Evolutionary conservation across 2,888 invertebrate genomes (phyloP), one percentile per base, ranked within the genome.

Genomic region (Iphiclides podalirius): DNA sequence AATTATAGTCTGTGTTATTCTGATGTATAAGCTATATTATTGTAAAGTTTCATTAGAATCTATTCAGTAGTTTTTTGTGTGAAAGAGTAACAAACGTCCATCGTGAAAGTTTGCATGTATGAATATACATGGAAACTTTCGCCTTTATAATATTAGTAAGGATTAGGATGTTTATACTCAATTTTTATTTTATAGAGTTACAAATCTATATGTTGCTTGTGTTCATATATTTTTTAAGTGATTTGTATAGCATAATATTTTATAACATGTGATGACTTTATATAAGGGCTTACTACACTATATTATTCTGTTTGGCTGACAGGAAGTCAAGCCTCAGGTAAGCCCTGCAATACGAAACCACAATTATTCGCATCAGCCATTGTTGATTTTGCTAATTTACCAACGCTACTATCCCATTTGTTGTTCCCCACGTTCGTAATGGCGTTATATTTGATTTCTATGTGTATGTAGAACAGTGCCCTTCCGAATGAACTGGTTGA

Each of bases 301-400:
- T 76, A 58, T 81, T 80, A 59, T 82, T 84, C 71, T 87, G 83
- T 84, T 82, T 72, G 76, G 86, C 86, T 72, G 72, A 66, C 87
- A 89, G 89, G 89, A 73, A 72, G 80, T 79, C 87, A 82, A 70
- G 63, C 79, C 70, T 64, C 86, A 89, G 89, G 89, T 89, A 85
- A 89, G 87, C 75, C 70, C 64, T 64, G 63, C 55, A 59, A 45
- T 40, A 44, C 17, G 35, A 31, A 50, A 44, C 44, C 26, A 17
- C 36, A 44, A 15, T 40, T 49, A 39, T 13, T 16, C 35, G 31
- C 40, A 41, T 40, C 40, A 16, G 26, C 44, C 43, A 11, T 34
- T 31, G 20, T 58, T 61, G 44, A 44, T 58, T 57, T 59, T 44
- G 59, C 59, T 60, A 61, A 52, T 60, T 62, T 40, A 26, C 35